phyloP scores from a whole-genome alignment of 2,797 vertebrate species.

The Gymnoscopelus microlampas region DNA sequence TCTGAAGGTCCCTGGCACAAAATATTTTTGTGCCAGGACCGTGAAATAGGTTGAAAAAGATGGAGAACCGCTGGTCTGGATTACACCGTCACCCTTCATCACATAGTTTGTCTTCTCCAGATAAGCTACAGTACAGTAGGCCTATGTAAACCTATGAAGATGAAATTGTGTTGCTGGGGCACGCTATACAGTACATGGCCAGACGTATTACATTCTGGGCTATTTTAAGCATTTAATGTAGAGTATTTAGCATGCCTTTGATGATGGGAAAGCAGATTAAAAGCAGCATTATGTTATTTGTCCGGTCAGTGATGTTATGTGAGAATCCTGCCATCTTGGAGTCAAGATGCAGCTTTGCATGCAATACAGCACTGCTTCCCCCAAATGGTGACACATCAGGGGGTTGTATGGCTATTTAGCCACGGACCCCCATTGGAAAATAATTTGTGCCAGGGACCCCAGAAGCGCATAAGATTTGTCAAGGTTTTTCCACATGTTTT shows the following conservation, averaged over 20 bases:
- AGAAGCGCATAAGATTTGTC: too few species aligned
- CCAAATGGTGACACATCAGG: too few species aligned
- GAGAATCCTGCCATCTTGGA: not conserved
- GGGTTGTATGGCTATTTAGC: too few species aligned
- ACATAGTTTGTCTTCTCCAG: constrained; percentile 33
- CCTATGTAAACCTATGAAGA: constrained; percentile 53
- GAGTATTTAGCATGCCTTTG: constrained; percentile 38
- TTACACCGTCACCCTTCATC: constrained; percentile 1
- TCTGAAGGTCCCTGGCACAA: too few species aligned
- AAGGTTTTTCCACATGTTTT: too few species aligned
- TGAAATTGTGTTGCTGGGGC: constrained; percentile 60
- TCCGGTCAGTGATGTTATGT: constrained; percentile 1
- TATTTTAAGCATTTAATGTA: constrained; percentile 39
- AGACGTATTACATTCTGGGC: constrained; percentile 40
- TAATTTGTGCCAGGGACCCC: too few species aligned
- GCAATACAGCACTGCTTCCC: not conserved
- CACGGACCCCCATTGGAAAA: too few species aligned
- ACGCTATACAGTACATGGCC: constrained; percentile 25
- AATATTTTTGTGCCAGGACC: too few species aligned
- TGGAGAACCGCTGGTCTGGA: too few species aligned
- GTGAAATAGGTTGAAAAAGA: too few species aligned
- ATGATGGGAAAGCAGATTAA: constrained; percentile 64
- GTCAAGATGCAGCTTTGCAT: constrained; percentile 14
- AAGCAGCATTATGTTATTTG: constrained; percentile 34
- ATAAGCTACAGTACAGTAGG: constrained; percentile 34